These are phyloP conservation scores for Metellina segmentata DNA, from an alignment of 2,888 invertebrate genomes.

Conservation along the genomic window DNA sequence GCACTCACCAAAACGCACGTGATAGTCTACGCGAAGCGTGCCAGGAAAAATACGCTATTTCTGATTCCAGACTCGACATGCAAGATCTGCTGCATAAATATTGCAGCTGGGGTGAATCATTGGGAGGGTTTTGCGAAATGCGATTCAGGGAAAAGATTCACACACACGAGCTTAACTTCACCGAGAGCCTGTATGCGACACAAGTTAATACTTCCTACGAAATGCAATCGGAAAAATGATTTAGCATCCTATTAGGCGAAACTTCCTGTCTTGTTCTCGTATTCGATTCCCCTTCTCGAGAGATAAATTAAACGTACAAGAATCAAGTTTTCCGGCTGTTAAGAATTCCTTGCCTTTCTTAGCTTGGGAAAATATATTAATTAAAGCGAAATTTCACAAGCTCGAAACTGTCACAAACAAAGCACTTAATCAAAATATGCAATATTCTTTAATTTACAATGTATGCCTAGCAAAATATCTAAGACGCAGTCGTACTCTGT, in stretches of 20 bases:
- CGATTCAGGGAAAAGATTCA: conserved; percentile 1
- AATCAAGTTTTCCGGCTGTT: no score
- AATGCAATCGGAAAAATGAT: not conserved
- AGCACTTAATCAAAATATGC: no score
- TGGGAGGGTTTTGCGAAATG: not conserved
- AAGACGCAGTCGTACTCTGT: no score
- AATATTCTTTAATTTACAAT: no score
- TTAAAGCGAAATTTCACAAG: no score
- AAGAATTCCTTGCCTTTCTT: no score
- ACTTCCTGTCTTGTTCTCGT: not conserved
- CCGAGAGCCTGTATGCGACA: not conserved
- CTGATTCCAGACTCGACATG: conserved; percentile 39
- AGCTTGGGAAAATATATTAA: no score
- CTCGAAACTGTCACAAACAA: no score
- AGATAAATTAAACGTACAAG: no score
- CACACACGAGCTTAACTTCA: no score
- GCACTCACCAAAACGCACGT: conserved; percentile 41
- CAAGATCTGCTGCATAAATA: conserved; percentile 41
- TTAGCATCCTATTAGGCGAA: not conserved
- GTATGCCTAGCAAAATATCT: no score
- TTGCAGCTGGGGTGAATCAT: conserved; percentile 18
- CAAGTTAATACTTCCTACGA: not conserved
- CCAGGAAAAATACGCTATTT: conserved; percentile 54
- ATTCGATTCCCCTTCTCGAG: not conserved
- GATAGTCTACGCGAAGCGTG: conserved; percentile 36